Evolutionary conservation across 1,140 invertebrate genomes (phyloP).

Genomic region (Rhynchophorus ferrugineus): DNA sequence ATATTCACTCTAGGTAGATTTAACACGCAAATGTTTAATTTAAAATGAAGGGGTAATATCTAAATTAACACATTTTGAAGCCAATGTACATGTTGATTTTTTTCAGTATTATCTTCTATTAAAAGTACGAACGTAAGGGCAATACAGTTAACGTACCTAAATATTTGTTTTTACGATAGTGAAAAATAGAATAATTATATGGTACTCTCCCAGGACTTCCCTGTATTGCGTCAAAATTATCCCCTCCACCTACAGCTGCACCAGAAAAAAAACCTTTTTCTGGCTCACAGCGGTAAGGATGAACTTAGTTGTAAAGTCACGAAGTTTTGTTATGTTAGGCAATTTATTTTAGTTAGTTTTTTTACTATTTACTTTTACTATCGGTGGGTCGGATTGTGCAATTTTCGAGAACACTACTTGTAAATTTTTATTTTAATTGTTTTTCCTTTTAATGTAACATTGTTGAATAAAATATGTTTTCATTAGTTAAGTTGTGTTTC

Average conservation of each 20-base stretch:
- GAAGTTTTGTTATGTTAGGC: neutral
- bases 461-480: too few species aligned
- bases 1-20: too few species aligned
- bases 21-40: too few species aligned
- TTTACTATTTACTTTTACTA: neutral
- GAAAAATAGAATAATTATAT: neutral
- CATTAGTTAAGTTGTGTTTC: too few species aligned
- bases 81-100: too few species aligned
- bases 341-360: neutral
- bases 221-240: neutral
- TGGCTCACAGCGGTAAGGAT: neutral
- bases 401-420: neutral
- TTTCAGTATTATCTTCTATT: too few species aligned
- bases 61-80: too few species aligned
- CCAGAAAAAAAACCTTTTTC: neutral
- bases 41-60: too few species aligned
- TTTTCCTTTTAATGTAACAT: neutral
- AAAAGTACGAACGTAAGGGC: too few species aligned
- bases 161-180: neutral
- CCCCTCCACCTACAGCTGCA: neutral
- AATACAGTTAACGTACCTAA: too few species aligned
- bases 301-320: too few species aligned
- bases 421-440: neutral
- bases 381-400: constrained; percentile 13
- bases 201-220: neutral